Base-by-base conservation (phyloP, 2,888 invertebrate species). In the Chrysolina haemoptera region DNA sequence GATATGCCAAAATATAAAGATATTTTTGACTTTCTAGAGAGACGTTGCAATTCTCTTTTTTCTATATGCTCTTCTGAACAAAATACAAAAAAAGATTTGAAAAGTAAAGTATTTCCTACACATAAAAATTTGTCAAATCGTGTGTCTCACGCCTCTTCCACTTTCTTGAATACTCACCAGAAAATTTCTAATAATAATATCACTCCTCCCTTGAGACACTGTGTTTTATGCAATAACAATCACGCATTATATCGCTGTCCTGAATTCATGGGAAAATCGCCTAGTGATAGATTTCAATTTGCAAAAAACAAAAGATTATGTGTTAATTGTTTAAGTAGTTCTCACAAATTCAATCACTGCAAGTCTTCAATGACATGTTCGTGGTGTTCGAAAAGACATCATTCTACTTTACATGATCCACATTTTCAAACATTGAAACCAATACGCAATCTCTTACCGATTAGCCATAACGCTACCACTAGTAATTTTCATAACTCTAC, bases 311-410 rank as follows among this genome's bases (percentile, higher is more conserved):
- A 46, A 46, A 46, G 46, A 6, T 46, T 46, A 14, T 46, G 46
- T 46, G 46, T 46, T 46, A 46, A 46, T 46, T 46, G 46, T 46
- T 46, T 46, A 6, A 46, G 46, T n/a, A 46, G 46, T 46, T 46
- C 46, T 46, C n/a, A 46, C 14, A 46, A 46, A 46, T n/a, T 46
- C 46, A 46, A 46, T 46, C 46, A 46, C 14, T 46, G 46, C n/a
- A 46, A 46, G 46, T 46, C 46, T 46, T 46, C 46, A 46, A 46
- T 46, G 46, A 46, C 46, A 46, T 46, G 46, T 46, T 46, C 46
- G 12, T 46, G 46, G 46, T 46, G 46, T 46, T 46, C 14, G 46
- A 6, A 46, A 46, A 46, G 14, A 46, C 46, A 14, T 46, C 46
- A 46, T 14, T 46, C 46, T 46, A 14, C 46, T 46, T 14, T 46